Percentiles rank a stretch among this genome's conserved stretches.
These are phyloP conservation scores for Ageneiosus marmoratus DNA, from an alignment of 2,113 vertebrate species.

Conservation along the genomic window DNA sequence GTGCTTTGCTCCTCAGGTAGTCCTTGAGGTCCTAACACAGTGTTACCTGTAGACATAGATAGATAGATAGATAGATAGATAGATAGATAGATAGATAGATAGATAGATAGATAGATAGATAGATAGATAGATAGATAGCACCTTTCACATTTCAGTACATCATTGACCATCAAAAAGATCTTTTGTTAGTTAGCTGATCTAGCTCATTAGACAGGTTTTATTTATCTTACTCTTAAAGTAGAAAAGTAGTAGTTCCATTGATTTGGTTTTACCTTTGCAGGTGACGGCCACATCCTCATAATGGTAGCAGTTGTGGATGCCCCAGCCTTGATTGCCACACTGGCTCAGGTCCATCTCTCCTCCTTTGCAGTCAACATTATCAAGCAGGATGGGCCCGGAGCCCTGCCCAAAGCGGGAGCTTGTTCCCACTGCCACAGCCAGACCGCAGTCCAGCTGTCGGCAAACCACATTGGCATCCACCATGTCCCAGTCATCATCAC, in stretches of 20 bases:
- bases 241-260: background rate
- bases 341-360: slow-evolving; percentile 80
- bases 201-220: background rate
- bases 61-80: background rate
- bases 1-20: slow-evolving; percentile 62
- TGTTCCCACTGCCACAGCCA: slow-evolving; percentile 74
- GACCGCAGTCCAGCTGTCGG: slow-evolving; percentile 85
- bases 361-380: slow-evolving; percentile 93
- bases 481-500: slow-evolving; percentile 95
- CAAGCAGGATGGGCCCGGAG: slow-evolving; percentile 83
- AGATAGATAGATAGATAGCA: background rate
- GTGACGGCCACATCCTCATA: slow-evolving; percentile 90
- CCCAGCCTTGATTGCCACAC: slow-evolving; percentile 89
- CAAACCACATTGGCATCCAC: slow-evolving; percentile 93
- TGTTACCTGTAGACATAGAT: slow-evolving; percentile 68
- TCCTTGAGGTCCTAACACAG: slow-evolving; percentile 55
- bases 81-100: slow-evolving; percentile 9
- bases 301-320: slow-evolving; percentile 96
- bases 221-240: background rate
- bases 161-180: background rate
- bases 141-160: background rate
- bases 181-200: background rate
- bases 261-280: slow-evolving; percentile 79
- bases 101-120: slow-evolving; percentile 10
- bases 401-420: slow-evolving; percentile 86